A percentile compares a stretch with the other conserved stretches of the same genome.
Evolutionary conservation across 2,888 invertebrate genomes (phyloP).

Genomic region (Eilema griseolum): DNA sequence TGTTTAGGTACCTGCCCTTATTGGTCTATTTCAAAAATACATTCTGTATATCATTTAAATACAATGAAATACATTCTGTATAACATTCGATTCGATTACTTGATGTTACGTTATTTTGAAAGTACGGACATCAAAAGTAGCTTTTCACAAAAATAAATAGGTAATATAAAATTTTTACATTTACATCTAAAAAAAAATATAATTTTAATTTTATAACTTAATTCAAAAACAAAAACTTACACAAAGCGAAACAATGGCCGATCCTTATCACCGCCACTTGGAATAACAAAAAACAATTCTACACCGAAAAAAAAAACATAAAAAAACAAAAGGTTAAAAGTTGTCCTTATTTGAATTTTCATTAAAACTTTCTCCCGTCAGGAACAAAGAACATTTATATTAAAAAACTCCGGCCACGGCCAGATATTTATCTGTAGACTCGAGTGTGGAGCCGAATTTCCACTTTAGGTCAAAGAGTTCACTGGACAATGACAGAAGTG

Average conservation of each 20-base stretch:
- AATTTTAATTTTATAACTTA: slow-evolving; percentile 23
- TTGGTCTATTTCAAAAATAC: too few species aligned
- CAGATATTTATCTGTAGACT: slow-evolving; percentile 87
- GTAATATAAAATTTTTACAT: background rate
- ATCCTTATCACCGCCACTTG: slow-evolving; percentile 66
- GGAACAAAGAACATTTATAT: slow-evolving; percentile 87
- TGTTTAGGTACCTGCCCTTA: too few species aligned
- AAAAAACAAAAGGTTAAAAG: slow-evolving; percentile 80
- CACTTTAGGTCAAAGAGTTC: slow-evolving; percentile 73
- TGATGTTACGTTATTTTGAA: too few species aligned
- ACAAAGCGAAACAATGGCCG: slow-evolving; percentile 50
- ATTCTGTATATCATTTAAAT: too few species aligned
- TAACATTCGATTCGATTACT: too few species aligned
- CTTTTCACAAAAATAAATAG: background rate
- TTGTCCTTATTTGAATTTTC: slow-evolving; percentile 85
- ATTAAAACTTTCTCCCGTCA: slow-evolving; percentile 85
- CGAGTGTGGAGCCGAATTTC: slow-evolving; percentile 83
- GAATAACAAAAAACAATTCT: slow-evolving; percentile 75
- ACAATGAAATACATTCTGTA: too few species aligned
- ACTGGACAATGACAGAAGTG: slow-evolving; percentile 56
- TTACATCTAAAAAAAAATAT: background rate
- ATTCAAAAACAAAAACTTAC: slow-evolving; percentile 37
- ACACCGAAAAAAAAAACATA: slow-evolving; percentile 68
- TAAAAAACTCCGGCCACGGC: slow-evolving; percentile 85
- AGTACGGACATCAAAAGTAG: too few species aligned